Conservation (phyloP, 2,797 vertebrate genomes). For the Heterohyrax brucei region DNA sequence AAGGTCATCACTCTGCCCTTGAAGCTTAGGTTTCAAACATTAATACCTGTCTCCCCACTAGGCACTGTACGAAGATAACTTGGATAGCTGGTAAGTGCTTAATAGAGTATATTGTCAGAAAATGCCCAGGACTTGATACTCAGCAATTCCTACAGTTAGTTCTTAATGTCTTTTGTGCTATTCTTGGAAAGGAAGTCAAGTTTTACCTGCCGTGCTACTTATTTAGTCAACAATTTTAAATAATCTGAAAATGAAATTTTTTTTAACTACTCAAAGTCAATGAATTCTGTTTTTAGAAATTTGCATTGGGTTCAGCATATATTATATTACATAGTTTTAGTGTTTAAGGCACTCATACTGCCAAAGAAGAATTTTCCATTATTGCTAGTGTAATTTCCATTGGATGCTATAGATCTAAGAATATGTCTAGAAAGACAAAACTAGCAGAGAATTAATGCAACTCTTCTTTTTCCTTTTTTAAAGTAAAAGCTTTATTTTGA, state of each 20-base stretch:
- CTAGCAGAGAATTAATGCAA: not conserved
- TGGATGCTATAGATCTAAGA: not conserved
- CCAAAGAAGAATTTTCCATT: conserved; percentile 22
- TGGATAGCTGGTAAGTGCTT: not conserved
- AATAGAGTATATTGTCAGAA: not conserved
- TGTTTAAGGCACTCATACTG: not conserved
- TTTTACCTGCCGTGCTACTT: conserved; percentile 19
- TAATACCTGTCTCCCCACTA: not conserved
- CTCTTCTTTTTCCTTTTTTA: not conserved
- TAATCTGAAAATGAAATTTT: not conserved
- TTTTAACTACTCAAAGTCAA: conserved; percentile 35
- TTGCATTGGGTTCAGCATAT: conserved; percentile 23
- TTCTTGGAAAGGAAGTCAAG: conserved; percentile 55
- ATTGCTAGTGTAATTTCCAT: not conserved
- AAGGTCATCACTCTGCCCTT: not conserved
- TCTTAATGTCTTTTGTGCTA: conserved; percentile 42
- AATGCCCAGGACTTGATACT: not conserved
- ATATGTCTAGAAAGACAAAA: not conserved
- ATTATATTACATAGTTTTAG: conserved; percentile 45
- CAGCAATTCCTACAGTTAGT: not conserved
- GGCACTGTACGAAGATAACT: not conserved
- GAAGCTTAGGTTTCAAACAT: not conserved
- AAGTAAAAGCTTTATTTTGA: no score
- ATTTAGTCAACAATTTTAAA: conserved; percentile 58
- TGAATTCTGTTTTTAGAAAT: conserved; percentile 68